Percentiles rank a stretch among this genome's conserved stretches.
These are phyloP conservation scores for Toxonevra muliebris DNA, from an alignment of 2,888 invertebrate genomes.

Conservation along the genomic window DNA sequence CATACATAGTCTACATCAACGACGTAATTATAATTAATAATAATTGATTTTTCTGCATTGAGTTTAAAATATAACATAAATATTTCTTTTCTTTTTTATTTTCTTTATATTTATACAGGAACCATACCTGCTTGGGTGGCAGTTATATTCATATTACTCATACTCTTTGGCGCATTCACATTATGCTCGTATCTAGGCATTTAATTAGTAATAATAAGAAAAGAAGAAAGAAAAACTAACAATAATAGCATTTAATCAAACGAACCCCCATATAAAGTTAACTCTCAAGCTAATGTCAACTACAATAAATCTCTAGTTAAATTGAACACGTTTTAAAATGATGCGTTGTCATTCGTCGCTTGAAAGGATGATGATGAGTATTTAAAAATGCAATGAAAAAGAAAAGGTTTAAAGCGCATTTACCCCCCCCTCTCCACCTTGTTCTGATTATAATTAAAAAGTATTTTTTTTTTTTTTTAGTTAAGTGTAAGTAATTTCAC, in stretches of 20 bases:
- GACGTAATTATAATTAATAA: conserved; percentile 72
- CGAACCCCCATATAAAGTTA: no score
- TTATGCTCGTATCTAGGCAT: conserved; percentile 86
- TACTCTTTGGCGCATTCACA: conserved; percentile 81
- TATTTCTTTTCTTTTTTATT: conserved; percentile 23
- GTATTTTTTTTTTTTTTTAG: not conserved
- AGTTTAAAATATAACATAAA: not conserved
- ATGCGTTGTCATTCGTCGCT: no score
- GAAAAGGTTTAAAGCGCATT: no score
- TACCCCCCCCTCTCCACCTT: no score
- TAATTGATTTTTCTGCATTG: conserved; percentile 36
- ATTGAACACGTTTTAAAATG: no score
- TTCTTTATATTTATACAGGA: conserved; percentile 68
- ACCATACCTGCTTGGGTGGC: conserved; percentile 85
- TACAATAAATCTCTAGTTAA: no score
- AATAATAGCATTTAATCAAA: not conserved
- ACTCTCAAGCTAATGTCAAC: no score
- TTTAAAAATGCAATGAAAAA: no score
- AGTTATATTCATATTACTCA: conserved; percentile 76
- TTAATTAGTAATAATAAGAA: conserved; percentile 53
- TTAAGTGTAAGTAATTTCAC: conserved; percentile 25
- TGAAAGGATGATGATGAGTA: no score
- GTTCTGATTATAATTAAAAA: no score
- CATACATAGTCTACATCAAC: conserved; percentile 84
- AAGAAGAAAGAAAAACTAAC: conserved; percentile 1